These are phyloP conservation scores for Melanotaenia maccullochi DNA, from an alignment of 2,797 vertebrate species.

Conservation along the genomic window DNA sequence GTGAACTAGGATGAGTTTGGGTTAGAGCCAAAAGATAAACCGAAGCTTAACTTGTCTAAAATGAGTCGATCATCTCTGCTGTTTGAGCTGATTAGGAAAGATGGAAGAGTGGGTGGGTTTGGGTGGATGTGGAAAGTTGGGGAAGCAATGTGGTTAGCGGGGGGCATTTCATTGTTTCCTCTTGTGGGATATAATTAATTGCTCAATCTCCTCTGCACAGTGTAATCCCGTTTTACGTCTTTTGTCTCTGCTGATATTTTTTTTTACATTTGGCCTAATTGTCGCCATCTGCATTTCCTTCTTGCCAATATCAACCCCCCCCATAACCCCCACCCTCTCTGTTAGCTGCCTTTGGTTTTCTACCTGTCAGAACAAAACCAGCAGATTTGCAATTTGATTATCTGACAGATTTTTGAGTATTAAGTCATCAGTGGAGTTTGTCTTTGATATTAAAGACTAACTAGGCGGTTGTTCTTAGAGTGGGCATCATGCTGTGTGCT, in stretches of 20 bases:
- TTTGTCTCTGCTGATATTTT: slow-evolving; percentile 68
- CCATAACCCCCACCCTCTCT: not conserved
- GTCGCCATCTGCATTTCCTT: slow-evolving; percentile 63
- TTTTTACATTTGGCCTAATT: slow-evolving; percentile 70
- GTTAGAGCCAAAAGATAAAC: slow-evolving; percentile 41
- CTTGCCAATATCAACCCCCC: slow-evolving; percentile 38
- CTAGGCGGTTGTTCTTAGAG: not conserved
- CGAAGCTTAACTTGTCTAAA: slow-evolving; percentile 56
- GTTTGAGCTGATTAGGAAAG: slow-evolving; percentile 58
- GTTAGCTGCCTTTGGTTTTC: slow-evolving; percentile 42
- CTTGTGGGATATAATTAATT: slow-evolving; percentile 74
- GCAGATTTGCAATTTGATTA: not conserved
- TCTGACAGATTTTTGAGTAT: not conserved
- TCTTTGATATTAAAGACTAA: not conserved
- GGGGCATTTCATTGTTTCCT: slow-evolving; percentile 64
- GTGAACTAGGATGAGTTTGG: slow-evolving; percentile 2
- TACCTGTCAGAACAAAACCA: too few species aligned
- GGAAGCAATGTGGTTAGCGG: slow-evolving; percentile 38
- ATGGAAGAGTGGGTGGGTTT: slow-evolving; percentile 21
- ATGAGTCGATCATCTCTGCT: slow-evolving; percentile 53
- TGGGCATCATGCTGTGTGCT: not conserved
- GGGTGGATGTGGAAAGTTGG: slow-evolving; percentile 10
- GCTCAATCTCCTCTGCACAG: slow-evolving; percentile 63
- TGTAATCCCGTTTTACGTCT: slow-evolving; percentile 66
- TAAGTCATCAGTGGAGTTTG: not conserved